Evolutionary conservation across 2,113 vertebrate genomes (phyloP), one percentile per base, ranked within the genome.

Genomic region (Serinus canaria): DNA sequence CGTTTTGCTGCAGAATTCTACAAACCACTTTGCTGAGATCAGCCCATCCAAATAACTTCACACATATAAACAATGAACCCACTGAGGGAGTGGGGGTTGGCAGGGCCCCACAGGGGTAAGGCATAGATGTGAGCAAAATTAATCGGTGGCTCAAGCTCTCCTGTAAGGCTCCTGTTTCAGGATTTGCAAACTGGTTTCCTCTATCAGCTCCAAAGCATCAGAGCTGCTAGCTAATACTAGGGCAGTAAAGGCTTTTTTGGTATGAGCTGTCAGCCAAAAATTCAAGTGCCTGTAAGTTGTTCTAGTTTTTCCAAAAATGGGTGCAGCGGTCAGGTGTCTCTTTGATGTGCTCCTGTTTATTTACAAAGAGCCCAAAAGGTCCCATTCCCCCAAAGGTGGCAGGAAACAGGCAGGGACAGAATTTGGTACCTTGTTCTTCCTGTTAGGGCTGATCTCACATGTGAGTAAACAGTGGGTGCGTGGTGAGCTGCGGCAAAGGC

Each of bases 311-410:
- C 73, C 3, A 44, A 89, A 87, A 95, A 58, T 37, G 77, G 77
- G 74, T 91, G 87, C 89, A 79, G 74, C 4, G 2, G 58, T 94
- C 87, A 95, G 94, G 77, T 95, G 93, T 93, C 82, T 56, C 89
- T 97, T 97, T 97, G 96, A 97, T 92, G 94, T 55, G 0, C 69
- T 91, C 77, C 87, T 95, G 91, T 96, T 97, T 95, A 79, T 94
- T 97, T 95, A 94, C 91, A 92, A 68, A 96, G 91, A 84, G 91
- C 62, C 92, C 6, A 46, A 96, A 96, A 97, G 89, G 96, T 93
- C 94, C 69, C 3, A 31, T 94, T 83, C 60, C 63, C 60, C 64
- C 8, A 0, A 90, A 87, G 66, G 81, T 84, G 89, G 66, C 95
- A 97, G 96, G 96, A 97, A 97, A 92, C 91, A 95, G 92, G 50